A percentile compares a stretch with the other conserved stretches of the same genome.
Conservation (phyloP, 2,888 invertebrate genomes). For the Parnassius orleans region DNA sequence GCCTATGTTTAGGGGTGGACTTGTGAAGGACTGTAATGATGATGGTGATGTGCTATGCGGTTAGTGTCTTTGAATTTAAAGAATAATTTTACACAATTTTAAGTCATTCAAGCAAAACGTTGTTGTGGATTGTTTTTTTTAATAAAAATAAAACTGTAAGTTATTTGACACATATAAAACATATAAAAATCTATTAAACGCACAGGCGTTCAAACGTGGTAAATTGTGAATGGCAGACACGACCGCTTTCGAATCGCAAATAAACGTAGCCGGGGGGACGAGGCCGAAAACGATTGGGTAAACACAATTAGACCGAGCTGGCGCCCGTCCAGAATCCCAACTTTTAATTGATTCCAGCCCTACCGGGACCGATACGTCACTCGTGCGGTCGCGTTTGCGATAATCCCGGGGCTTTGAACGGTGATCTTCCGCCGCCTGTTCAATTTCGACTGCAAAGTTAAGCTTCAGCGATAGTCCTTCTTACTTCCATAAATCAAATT, state of each 20-base stretch:
- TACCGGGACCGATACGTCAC: constrained; percentile 26
- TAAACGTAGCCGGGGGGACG: constrained; percentile 10
- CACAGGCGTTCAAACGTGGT: constrained; percentile 16
- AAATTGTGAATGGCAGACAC: constrained; percentile 21
- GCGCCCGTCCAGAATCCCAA: constrained; percentile 21
- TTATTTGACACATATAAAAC: no score
- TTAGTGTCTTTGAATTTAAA: no score
- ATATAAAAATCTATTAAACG: constrained; percentile 10
- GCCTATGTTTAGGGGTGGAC: no score
- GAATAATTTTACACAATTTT: no score
- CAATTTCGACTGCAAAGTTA: constrained; percentile 15
- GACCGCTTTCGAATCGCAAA: constrained; percentile 13
- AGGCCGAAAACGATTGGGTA: constrained; percentile 23
- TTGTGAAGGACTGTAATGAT: no score
- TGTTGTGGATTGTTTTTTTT: no score
- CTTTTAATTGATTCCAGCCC: constrained; percentile 28
- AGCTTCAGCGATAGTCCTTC: neutral
- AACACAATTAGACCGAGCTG: constrained; percentile 36
- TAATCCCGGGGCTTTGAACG: constrained; percentile 16
- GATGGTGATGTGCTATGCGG: no score
- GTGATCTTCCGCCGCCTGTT: constrained; percentile 15
- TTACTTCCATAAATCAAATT: no score
- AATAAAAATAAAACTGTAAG: no score
- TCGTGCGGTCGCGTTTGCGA: constrained; percentile 20
- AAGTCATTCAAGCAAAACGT: no score